phyloP scores from a whole-genome alignment of 2,113 vertebrate species.

The Aspidoscelis tigris region DNA sequence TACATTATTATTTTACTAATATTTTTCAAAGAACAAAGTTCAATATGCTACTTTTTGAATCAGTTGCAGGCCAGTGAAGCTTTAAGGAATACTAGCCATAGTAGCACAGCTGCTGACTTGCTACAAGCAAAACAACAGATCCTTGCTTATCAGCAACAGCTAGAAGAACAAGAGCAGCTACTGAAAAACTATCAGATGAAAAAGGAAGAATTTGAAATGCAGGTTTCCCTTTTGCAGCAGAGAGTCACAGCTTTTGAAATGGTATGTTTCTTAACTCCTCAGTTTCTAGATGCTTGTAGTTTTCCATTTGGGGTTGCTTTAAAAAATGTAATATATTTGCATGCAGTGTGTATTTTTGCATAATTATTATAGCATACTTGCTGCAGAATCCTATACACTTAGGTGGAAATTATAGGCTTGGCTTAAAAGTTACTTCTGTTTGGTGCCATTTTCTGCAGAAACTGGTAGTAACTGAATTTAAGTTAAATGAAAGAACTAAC shows the following conservation, averaged over 20 bases:
- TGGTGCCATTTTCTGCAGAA: not conserved
- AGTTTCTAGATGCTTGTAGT: not conserved
- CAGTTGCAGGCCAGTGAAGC: conserved; percentile 95
- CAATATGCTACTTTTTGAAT: conserved; percentile 46
- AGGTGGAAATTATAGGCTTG: not conserved
- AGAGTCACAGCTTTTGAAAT: conserved; percentile 76
- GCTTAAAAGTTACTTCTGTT: not conserved
- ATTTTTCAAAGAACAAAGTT: conserved; percentile 27
- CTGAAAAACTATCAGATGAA: conserved; percentile 77
- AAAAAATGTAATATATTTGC: not conserved
- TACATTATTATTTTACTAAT: not conserved
- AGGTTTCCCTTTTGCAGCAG: conserved; percentile 79
- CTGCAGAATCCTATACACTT: not conserved
- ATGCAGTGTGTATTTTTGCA: not conserved
- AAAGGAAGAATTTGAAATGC: conserved; percentile 76
- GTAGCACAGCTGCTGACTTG: conserved; percentile 90
- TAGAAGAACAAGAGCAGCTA: conserved; percentile 82
- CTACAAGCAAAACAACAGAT: conserved; percentile 91
- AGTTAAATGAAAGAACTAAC: not conserved
- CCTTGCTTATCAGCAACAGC: conserved; percentile 85
- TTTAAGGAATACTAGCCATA: conserved; percentile 90
- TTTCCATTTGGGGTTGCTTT: not conserved
- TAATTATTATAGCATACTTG: not conserved
- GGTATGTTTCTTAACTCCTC: conserved; percentile 70
- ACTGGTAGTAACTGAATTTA: not conserved